Base-by-base conservation (phyloP, 2,113 vertebrate genomes). In the Chloroceryle aenea region DNA sequence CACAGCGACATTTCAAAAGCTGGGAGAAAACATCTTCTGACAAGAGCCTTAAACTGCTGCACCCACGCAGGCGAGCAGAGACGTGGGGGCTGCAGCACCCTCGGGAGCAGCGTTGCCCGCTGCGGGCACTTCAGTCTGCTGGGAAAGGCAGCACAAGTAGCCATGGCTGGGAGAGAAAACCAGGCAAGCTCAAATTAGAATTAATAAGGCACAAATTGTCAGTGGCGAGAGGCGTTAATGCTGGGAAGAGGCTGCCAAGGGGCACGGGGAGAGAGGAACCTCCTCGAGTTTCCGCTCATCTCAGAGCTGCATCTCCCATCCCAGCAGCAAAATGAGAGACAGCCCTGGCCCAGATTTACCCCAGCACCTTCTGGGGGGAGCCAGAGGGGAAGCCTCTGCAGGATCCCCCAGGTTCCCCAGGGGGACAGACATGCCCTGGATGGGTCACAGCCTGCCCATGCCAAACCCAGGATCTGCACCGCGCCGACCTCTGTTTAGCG, bases 401-500 rank as follows among this genome's bases (percentile, higher is more conserved):
- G 58, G 74, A 21, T 32, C 26, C 62, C 40, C 27, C 4, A 2
- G 27, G 48, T 48, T 87, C 29, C 11, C 55, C 3, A 3, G 17
- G 34, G 23, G 58, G 1, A 23, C 29, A 38, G 66, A 66, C 5
- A 0, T 32, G 55, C 29, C 53, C 58, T 4, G 50, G 62, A 52
- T 56, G 43, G 10, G 6, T 42, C 12, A 9, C 78, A 74, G 47
- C 50, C 82, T 4, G 71, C 62, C 29, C 12, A 2, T 4, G 38
- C n/a, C 73, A 38, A 74, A 36, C 12, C 16, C 74, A 2, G 52
- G 74, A 19, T 32, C n/a, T 15, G 52, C 52, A 26, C 20, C 59
- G 0, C 0, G 2, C 63, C 81, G 4, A 9, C 1, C 3, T 2
- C 21, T 3, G 36, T 5, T 43, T 8, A 48, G 81, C 2, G 0